Percentiles rank a stretch among this genome's conserved stretches.
These are phyloP conservation scores for Nebria brevicollis DNA, from an alignment of 2,888 invertebrate species.

Conservation along the genomic window DNA sequence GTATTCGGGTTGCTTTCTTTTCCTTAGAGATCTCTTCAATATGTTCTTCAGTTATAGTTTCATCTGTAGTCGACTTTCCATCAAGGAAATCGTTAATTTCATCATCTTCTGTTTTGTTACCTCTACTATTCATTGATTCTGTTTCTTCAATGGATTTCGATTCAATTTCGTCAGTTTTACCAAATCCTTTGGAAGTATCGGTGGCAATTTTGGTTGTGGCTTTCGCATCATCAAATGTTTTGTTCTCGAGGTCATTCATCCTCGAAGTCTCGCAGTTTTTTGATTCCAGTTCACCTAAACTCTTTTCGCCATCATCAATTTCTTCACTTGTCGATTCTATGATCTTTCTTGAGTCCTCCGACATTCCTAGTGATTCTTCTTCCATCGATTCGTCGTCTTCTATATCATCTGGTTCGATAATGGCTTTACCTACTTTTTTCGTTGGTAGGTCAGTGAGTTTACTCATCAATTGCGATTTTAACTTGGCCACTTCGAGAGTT, in stretches of 20 bases:
- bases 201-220: slow-evolving; percentile 2
- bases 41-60: not conserved
- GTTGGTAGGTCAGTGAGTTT: slow-evolving; percentile 51
- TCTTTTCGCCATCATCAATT: slow-evolving; percentile 14
- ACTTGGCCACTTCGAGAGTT: slow-evolving; percentile 53
- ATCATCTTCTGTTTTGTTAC: slow-evolving; percentile 21
- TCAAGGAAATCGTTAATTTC: slow-evolving; percentile 12
- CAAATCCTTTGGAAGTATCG: not conserved
- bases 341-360: not conserved
- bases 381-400: slow-evolving; percentile 19
- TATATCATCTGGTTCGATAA: not conserved
- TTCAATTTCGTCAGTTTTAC: not conserved
- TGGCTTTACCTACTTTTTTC: not conserved
- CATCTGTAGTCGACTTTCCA: not conserved
- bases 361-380: slow-evolving; percentile 12
- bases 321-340: slow-evolving; percentile 31
- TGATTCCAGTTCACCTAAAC: not conserved
- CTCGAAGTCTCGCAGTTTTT: not conserved
- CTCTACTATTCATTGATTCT: not conserved
- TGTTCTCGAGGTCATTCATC: not conserved
- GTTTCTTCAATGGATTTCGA: not conserved
- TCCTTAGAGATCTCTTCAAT: not conserved
- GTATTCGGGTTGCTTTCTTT: not conserved
- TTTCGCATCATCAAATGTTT: not conserved
- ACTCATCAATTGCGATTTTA: slow-evolving; percentile 57